Percentiles rank a stretch among this genome's conserved stretches.
Evolutionary conservation across 2,888 invertebrate species (phyloP).

Genomic region (Tiliacea citrago): DNA sequence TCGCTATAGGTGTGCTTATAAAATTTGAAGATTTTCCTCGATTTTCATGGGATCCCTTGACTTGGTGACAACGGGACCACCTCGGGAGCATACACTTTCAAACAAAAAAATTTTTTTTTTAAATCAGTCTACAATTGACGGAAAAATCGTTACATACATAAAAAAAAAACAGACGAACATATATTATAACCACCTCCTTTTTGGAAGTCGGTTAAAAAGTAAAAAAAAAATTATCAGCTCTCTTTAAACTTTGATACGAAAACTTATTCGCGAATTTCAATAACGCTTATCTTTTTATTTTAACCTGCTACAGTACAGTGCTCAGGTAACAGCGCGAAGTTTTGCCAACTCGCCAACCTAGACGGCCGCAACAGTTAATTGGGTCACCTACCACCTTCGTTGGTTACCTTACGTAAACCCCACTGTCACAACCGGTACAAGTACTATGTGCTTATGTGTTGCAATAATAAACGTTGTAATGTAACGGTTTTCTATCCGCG

Average conservation of each 20-base stretch:
- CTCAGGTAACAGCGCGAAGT: constrained; percentile 15
- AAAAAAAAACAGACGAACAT: no score
- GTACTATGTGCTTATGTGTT: constrained; percentile 75
- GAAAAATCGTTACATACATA: no score
- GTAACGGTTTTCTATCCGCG: constrained; percentile 72
- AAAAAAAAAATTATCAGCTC: not conserved
- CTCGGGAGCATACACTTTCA: no score
- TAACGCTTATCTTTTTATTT: constrained; percentile 18
- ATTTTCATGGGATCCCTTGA: no score
- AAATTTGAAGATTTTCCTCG: no score
- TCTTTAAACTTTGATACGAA: not conserved
- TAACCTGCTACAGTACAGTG: not conserved
- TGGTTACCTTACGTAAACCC: constrained; percentile 84
- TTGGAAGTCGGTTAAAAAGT: no score
- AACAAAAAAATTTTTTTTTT: no score
- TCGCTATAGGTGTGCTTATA: no score
- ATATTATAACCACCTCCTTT: no score
- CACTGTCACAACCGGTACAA: constrained; percentile 82
- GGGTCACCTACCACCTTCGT: constrained; percentile 79
- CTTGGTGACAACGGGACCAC: no score
- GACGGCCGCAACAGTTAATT: constrained; percentile 77
- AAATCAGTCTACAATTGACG: no score
- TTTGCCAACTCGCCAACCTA: constrained; percentile 32
- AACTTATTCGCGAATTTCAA: constrained; percentile 1
- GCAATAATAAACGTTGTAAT: constrained; percentile 75